A percentile compares a stretch with the other conserved stretches of the same genome.
Evolutionary conservation across 2,797 vertebrate species (phyloP).

Genomic region (Nannoperca australis): DNA sequence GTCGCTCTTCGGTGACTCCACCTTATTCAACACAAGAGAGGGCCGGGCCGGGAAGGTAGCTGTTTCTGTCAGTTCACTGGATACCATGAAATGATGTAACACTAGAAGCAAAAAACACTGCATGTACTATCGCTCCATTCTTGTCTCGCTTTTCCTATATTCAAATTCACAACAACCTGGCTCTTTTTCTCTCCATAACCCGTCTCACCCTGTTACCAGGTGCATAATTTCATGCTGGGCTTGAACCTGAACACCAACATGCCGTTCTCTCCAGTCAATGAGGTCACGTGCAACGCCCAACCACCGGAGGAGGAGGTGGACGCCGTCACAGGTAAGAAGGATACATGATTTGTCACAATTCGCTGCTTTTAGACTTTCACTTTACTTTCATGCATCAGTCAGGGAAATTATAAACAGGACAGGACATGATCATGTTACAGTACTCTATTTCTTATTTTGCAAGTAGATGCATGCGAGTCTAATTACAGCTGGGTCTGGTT

Average conservation of each 20-base stretch:
- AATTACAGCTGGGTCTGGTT: background rate
- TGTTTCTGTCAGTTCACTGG: background rate
- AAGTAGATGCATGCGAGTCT: background rate
- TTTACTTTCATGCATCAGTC: background rate
- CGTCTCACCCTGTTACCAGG: conserved; percentile 65
- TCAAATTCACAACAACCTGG: background rate
- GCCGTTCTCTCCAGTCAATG: conserved; percentile 86
- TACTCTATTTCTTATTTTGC: background rate
- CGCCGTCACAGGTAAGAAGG: conserved; percentile 90
- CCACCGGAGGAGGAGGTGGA: conserved; percentile 89
- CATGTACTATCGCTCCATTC: background rate
- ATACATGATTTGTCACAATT: background rate
- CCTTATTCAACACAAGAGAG: conserved; percentile 95
- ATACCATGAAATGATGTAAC: background rate
- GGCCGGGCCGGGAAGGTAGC: conserved; percentile 93
- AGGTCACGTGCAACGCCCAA: conserved; percentile 68
- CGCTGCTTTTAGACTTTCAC: background rate
- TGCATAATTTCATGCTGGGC: conserved; percentile 99
- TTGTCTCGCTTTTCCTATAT: background rate
- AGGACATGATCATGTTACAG: background rate
- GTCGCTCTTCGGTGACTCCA: conserved; percentile 91
- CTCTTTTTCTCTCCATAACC: background rate
- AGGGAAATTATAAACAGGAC: background rate
- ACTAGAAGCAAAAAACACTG: background rate
- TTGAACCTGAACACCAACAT: conserved; percentile 93